Evolutionary conservation across 2,113 vertebrate species (phyloP).

Genomic region (Chelonoidis abingdonii): DNA sequence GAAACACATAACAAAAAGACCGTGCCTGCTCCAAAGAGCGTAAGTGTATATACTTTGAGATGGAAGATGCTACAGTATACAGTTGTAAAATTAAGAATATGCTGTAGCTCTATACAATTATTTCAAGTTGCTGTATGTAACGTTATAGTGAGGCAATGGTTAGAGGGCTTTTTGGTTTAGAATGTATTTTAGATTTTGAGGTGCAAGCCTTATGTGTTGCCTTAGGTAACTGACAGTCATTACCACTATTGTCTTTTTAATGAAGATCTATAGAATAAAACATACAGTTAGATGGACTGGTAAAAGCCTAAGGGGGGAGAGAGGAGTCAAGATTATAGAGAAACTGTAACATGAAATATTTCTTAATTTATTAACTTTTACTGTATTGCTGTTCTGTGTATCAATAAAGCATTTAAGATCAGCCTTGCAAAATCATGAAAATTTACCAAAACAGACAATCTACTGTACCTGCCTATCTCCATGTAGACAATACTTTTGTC

Average conservation of each 20-base stretch:
- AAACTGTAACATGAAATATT: not conserved
- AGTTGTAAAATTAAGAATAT: not conserved
- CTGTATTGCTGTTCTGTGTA: not conserved
- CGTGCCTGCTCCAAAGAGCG: not conserved
- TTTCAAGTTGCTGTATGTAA: not conserved
- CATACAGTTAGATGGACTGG: not conserved
- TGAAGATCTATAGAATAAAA: not conserved
- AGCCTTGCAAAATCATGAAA: not conserved
- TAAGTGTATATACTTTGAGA: not conserved
- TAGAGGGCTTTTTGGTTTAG: not conserved
- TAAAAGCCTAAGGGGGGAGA: not conserved
- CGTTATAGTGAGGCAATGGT: not conserved
- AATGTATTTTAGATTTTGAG: not conserved
- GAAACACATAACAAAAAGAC: not conserved
- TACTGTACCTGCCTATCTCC: not conserved
- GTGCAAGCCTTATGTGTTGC: not conserved
- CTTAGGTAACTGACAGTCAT: not conserved
- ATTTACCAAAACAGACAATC: not conserved
- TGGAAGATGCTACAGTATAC: not conserved
- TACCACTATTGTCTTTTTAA: not conserved
- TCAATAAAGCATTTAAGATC: not conserved
- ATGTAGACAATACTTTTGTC: not conserved
- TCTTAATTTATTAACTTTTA: not conserved
- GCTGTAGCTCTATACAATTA: not conserved
- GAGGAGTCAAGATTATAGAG: not conserved